Percentiles rank a stretch among this genome's conserved stretches.
These are phyloP conservation scores for Dasysyrphus tricinctus DNA, from an alignment of 2,888 invertebrate genomes.

Conservation along the genomic window DNA sequence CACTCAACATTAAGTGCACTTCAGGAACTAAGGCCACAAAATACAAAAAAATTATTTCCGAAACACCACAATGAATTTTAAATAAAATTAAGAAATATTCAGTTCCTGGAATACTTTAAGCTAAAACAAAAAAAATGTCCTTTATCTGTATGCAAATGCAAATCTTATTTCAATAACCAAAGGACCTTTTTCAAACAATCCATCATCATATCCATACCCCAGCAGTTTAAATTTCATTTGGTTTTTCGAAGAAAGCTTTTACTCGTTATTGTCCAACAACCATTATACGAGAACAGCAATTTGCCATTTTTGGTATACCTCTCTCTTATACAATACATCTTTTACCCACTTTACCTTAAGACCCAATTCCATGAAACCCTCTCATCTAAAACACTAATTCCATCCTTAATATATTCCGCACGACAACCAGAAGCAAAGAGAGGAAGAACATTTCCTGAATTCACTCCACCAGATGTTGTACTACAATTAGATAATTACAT, in stretches of 20 bases:
- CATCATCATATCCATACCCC: not conserved
- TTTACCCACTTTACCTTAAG: constrained; percentile 2
- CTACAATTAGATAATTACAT: constrained; percentile 71
- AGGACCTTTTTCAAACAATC: not conserved
- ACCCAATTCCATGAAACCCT: not conserved
- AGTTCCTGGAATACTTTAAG: too few species aligned
- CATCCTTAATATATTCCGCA: constrained; percentile 40
- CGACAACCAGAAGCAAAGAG: constrained; percentile 3
- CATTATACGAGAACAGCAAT: not conserved
- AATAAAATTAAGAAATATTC: too few species aligned
- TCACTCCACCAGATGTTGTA: constrained; percentile 59
- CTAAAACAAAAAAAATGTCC: too few species aligned
- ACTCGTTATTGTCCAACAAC: not conserved
- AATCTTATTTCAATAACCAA: not conserved
- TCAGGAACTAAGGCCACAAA: too few species aligned
- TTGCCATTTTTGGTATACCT: not conserved
- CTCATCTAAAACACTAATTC: constrained; percentile 16
- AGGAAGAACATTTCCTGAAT: constrained; percentile 43
- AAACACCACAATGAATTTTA: too few species aligned
- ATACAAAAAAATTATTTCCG: too few species aligned
- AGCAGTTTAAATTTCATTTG: not conserved
- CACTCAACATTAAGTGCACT: too few species aligned
- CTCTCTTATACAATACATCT: not conserved
- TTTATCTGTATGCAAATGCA: not conserved
- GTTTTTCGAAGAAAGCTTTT: not conserved